phyloP scores from a whole-genome alignment of 2,113 vertebrate genomes.

The Bothrops jararaca region DNA sequence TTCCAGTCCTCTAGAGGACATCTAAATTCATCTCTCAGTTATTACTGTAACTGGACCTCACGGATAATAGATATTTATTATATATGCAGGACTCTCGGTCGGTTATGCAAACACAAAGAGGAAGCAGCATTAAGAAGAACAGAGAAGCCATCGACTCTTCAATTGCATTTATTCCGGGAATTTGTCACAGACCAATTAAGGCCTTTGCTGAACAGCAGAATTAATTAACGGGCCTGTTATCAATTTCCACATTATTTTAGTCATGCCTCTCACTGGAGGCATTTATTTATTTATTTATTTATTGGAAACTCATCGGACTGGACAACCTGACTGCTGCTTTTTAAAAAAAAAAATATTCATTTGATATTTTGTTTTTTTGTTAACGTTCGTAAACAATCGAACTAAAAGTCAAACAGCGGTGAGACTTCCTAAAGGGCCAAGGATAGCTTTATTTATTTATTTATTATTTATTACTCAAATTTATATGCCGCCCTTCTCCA shows the following conservation, averaged over 20 bases:
- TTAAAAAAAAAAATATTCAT: background rate
- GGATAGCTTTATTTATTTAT: no score
- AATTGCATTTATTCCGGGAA: background rate
- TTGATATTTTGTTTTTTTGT: background rate
- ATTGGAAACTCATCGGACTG: background rate
- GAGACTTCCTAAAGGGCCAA: background rate
- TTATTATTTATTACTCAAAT: no score
- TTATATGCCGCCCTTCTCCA: no score
- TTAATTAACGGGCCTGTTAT: background rate
- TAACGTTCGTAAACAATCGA: background rate
- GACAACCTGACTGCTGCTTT: background rate
- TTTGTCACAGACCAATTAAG: background rate
- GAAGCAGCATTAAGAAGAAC: background rate
- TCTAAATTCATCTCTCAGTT: no score
- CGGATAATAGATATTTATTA: no score
- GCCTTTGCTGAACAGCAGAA: constrained; percentile 2
- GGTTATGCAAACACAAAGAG: background rate
- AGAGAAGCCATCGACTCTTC: background rate
- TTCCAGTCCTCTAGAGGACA: no score
- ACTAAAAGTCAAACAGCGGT: background rate
- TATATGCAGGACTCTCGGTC: background rate
- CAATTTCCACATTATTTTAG: constrained; percentile 17
- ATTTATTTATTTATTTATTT: background rate
- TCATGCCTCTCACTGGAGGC: background rate
- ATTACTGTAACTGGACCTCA: no score